Evolutionary conservation across 2,113 vertebrate genomes (phyloP).

Genomic region (Sturnira hondurensis): DNA sequence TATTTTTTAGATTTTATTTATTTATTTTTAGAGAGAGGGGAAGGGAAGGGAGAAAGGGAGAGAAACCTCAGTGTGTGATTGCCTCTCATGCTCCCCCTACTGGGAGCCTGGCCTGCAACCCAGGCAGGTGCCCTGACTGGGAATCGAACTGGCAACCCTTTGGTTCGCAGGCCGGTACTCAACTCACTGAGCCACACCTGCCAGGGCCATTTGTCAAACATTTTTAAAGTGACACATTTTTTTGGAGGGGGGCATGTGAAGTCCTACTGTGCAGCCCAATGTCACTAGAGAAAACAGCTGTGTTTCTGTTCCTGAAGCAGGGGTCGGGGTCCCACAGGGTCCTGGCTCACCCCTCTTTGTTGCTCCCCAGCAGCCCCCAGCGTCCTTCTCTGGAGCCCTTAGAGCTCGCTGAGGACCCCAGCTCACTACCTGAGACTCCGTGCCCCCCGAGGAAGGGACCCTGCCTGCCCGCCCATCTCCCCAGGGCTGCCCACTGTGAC

Average conservation of each 20-base stretch:
- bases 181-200: too few relatives aligned
- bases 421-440: accelerated
- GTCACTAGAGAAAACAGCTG: background rate
- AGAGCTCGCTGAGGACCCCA: background rate
- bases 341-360: accelerated
- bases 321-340: accelerated
- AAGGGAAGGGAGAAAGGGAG: too few relatives aligned
- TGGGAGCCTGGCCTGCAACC: too few relatives aligned
- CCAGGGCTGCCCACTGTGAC: too few relatives aligned
- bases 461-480: too few relatives aligned
- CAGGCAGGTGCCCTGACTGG: too few relatives aligned
- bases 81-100: too few relatives aligned
- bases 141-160: too few relatives aligned
- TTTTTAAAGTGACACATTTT: background rate
- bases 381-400: accelerated
- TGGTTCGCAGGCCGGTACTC: too few relatives aligned
- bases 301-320: background rate
- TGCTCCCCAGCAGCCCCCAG: accelerated
- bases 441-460: accelerated
- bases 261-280: accelerated
- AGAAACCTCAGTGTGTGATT: too few relatives aligned
- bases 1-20: too few relatives aligned
- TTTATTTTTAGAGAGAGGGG: too few relatives aligned
- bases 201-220: background rate
- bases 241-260: background rate